These are phyloP conservation scores for Poeciliopsis presidionis DNA, from an alignment of 2,797 vertebrate genomes.

Conservation along the genomic window DNA sequence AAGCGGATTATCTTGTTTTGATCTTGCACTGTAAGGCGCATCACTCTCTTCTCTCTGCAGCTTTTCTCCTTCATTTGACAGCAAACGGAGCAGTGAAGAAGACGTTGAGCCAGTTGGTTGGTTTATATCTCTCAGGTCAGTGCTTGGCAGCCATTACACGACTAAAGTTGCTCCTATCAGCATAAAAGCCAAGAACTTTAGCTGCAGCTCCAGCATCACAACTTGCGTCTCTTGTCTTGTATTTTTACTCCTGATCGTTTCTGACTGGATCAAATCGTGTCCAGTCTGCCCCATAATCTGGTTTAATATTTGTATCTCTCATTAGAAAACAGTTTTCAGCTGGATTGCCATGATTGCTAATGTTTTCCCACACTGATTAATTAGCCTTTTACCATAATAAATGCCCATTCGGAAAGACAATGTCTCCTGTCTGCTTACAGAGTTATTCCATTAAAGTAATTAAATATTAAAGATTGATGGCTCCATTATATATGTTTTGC, in stretches of 20 bases:
- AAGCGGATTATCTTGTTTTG: slow-evolving; percentile 11
- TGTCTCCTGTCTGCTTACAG: slow-evolving; percentile 28
- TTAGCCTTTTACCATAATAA: background rate
- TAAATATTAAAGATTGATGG: slow-evolving; percentile 12
- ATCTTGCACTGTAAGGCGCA: background rate
- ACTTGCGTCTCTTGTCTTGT: background rate
- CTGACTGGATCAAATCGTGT: background rate
- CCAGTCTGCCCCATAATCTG: background rate
- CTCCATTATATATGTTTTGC: background rate
- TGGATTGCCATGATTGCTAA: background rate
- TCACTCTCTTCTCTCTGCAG: background rate
- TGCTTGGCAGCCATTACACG: background rate
- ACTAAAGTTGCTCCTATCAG: background rate
- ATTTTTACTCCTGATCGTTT: background rate
- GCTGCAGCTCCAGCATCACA: background rate
- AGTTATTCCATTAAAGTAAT: background rate
- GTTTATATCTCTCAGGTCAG: background rate
- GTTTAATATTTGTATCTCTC: background rate
- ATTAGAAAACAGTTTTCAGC: background rate
- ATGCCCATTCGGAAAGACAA: background rate
- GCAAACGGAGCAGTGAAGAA: background rate
- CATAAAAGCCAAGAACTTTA: background rate
- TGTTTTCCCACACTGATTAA: background rate
- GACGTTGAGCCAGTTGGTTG: background rate
- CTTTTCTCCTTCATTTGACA: background rate